Base-by-base conservation (phyloP, 2,797 vertebrate species). In the Brotogeris chrysoptera region DNA sequence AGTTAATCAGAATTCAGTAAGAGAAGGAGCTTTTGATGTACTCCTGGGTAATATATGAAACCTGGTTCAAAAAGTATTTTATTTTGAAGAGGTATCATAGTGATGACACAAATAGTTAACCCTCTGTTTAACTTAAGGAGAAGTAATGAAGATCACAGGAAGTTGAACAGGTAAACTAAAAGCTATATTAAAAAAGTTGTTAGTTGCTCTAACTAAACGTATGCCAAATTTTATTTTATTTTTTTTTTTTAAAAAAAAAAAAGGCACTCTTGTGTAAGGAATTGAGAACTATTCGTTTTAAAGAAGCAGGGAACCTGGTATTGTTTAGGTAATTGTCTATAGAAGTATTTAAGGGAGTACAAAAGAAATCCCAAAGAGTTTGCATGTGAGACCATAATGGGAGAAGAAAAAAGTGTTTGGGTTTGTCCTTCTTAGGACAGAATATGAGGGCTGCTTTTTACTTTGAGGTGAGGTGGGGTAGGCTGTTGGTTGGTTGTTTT, bases 321-420 rank as follows among this genome's bases (percentile, higher is more conserved):
- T 49, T 3, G 28, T 52, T 28, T 41, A 38, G 13, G 3, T 70
- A 77, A 59, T 72, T 61, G 12, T 11, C 44, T 68, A 6, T 76
- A 2, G 1, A 65, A 20, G 4, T 70, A 23, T 70, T 2, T 66
- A 49, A 72, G 18, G 13, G 66, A 50, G 12, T 52, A 52, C 5
- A 59, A 44, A 86, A 79, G 23, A 74, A 32, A 3, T 2, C 17
- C 6, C 34, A 57, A 36, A 59, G 32, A 19, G 3, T 14, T 70
- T 24, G 14, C 50, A 74, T 1, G 1, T 39, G 61, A 74, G n/a
- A 52, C 34, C 2, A 2, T 28, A 55, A 47, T 0, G 5, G 8
- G 6, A 36, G 13, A 53, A 41, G n/a, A 38, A 50, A 46, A 21
- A 71, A 46, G 18, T 34, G 34, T 34, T 83, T 63, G 18, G 5